Conservation (phyloP, 37 sponge, comb jelly and placozoan genomes). For the Theonella swinhoei region DNA sequence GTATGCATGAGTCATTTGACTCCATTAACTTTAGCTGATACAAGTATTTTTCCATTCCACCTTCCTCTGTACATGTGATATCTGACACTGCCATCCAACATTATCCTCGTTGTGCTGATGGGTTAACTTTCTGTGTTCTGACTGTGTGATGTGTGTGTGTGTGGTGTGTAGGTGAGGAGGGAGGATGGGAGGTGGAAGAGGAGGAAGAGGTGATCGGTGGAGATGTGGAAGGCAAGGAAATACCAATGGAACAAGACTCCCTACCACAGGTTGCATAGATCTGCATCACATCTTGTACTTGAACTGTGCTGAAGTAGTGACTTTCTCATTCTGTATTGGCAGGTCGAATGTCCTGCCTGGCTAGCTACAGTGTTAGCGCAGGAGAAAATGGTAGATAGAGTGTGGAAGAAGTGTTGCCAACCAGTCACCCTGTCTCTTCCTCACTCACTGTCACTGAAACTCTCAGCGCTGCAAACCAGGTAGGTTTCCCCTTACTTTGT, state of each 20-base stretch:
- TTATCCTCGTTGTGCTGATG: no score
- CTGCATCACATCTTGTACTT: not conserved
- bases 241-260: not conserved
- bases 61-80: no score
- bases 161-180: not conserved
- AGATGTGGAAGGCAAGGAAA: not conserved
- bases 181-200: not conserved
- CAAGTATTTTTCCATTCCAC: no score
- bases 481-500: no score
- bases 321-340: not conserved
- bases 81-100: no score
- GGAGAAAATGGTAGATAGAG: not conserved
- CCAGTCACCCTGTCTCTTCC: not conserved
- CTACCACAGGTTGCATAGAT: not conserved
- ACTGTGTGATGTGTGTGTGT: not conserved
- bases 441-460: not conserved
- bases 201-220: slow-evolving; percentile 1
- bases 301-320: not conserved
- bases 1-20: no score
- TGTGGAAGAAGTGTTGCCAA: not conserved
- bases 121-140: no score
- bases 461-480: no score
- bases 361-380: not conserved
- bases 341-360: not conserved
- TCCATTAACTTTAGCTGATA: no score